Base-by-base conservation (phyloP, 2,888 invertebrate genomes). In the Tuberolachnus salignus region DNA sequence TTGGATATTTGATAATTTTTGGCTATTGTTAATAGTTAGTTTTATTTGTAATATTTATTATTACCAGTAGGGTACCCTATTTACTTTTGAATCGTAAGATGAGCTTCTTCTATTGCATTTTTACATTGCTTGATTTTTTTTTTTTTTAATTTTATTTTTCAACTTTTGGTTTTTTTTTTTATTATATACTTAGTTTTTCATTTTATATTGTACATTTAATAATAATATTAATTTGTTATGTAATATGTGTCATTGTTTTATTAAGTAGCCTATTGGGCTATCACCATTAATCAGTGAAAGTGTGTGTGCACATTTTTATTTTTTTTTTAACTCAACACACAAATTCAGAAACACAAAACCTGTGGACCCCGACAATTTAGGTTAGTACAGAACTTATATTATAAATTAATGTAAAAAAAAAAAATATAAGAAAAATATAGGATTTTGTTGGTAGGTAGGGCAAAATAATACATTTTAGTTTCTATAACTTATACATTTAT, bases 291-390 rank as follows among this genome's bases (percentile, higher is more conserved):
- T 75, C 74, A 75, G 74, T 75, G 74, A 75, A 66, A 75, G 64
- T 34, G 53, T 74, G 74, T 64, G 74, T 66, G 66, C 55, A 55
- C 53, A 55, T 66, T 66, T 64, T 74, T 34, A 34, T 34, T 34
- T 34, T 34, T 53, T 74, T 44, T 66, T 64, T 44, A 53, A 63
- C 51, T 51, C 64, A 74, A 74, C 74, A 75, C 72, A 74, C 66
- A 75, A 75, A 75, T 64, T 75, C 74, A 75, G 74, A 75, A 75
- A 75, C 53, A 75, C 64, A 75, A 75, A 66, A 66, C 66, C 74
- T 75, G 74, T 66, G 74, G 74, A 75, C 53, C 64, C 74, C 74
- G 64, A 55, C 64, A 66, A 57, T 66, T 66, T 75, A 75, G 74
- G 74, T 75, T 75, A 75, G 74, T 75, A 75, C 74, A 55, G 74